These are phyloP conservation scores for Apodemia duryi DNA, from an alignment of 2,888 invertebrate species.

Conservation along the genomic window DNA sequence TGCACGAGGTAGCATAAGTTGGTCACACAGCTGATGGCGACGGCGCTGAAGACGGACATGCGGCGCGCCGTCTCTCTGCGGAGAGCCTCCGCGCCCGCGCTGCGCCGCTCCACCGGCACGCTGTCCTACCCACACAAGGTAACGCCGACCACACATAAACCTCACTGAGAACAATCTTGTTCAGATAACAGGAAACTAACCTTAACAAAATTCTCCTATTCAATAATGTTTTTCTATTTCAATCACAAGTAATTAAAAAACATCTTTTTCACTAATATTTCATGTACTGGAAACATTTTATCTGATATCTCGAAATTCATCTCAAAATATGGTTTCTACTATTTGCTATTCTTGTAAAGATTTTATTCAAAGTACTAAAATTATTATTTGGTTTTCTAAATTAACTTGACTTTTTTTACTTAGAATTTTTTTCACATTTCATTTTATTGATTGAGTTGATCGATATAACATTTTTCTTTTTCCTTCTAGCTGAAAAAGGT, in stretches of 20 bases:
- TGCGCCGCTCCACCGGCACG: conserved; percentile 63
- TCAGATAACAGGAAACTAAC: not conserved
- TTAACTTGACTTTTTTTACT: not conserved
- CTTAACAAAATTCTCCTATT: not conserved
- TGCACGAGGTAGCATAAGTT: conserved; percentile 10
- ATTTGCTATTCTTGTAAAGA: not conserved
- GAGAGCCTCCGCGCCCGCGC: conserved; percentile 67
- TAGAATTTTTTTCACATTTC: not conserved
- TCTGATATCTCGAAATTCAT: too few species aligned
- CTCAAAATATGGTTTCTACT: too few species aligned
- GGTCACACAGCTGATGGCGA: conserved; percentile 83
- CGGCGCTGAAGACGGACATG: conserved; percentile 88
- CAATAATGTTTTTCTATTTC: too few species aligned
- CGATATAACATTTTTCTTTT: conserved; percentile 6
- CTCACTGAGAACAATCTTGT: not conserved
- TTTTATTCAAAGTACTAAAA: not conserved
- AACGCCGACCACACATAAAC: conserved; percentile 23
- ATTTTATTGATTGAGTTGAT: not conserved
- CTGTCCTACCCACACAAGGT: conserved; percentile 64
- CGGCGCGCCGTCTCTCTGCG: conserved; percentile 66
- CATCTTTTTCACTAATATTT: too few species aligned
- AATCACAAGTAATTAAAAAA: too few species aligned
- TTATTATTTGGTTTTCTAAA: not conserved
- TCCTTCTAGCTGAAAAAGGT: conserved; percentile 12
- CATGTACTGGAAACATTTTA: too few species aligned